Evolutionary conservation across 2,113 vertebrate genomes (phyloP), one percentile per base, ranked within the genome.

Genomic region (Pomatorhinus ruficollis): DNA sequence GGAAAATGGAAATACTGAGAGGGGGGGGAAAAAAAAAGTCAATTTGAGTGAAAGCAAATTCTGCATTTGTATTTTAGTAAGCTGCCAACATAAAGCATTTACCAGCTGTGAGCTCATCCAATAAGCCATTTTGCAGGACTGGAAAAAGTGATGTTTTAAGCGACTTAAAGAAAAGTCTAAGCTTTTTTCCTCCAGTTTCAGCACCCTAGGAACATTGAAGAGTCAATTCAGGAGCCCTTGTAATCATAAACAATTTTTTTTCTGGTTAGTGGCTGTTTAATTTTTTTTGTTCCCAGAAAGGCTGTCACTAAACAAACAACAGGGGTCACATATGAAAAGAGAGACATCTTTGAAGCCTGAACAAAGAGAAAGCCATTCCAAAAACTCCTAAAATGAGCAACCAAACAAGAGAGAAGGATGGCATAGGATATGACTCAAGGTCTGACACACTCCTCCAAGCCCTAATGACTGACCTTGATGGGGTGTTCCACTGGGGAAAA

Each of bases 81-180:
- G 39, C 35, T 4, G 49, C 75, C 81, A 90, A 57, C 59, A 54
- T 50, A 61, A 91, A 87, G 77, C 27, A 65, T 91, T 94, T 53
- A 93, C 37, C 78, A 85, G 78, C 66, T 2, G 18, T 90, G 68
- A 97, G 63, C 66, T 95, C 66, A 95, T 80, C 57, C 30, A 37
- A 82, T 91, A 93, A 91, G 25, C 30, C 5, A 40, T 91, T 91
- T 87, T 82, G n/a, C 75, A 70, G 83, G 33, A 93, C 59, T 92
- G 92, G 85, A 96, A 97, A 95, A 93, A 86, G 35, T 93, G 79
- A 93, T 77, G 42, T 27, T 87, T 72, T 30, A 80, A 85, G 50
- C 25, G 30, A 78, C 28, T 75, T 89, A 44, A 57, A 93, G 63
- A 87, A 57, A 87, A 85, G 31, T 28, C 33, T 57, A 86, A 71